These are phyloP conservation scores for Hoplostethus mediterraneus DNA, from an alignment of 2,797 vertebrate species.

Conservation along the genomic window DNA sequence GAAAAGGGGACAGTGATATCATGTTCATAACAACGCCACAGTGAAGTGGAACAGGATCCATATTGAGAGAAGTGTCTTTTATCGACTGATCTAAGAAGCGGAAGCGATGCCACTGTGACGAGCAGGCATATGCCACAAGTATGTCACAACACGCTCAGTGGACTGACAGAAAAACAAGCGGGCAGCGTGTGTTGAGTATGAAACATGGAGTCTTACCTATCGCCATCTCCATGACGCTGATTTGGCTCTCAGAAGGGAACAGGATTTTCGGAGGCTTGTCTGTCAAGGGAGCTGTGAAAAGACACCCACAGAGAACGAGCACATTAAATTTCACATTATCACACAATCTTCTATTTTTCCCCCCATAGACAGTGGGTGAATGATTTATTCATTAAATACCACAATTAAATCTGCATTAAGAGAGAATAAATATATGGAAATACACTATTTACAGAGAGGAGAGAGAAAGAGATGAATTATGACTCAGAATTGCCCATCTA, in stretches of 20 bases:
- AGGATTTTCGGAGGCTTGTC: slow-evolving; percentile 98
- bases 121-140: slow-evolving; percentile 10
- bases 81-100: slow-evolving; percentile 12
- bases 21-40: slow-evolving; percentile 24
- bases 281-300: slow-evolving; percentile 93
- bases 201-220: slow-evolving; percentile 88
- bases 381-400: slow-evolving; percentile 67
- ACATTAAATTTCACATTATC: slow-evolving; percentile 53
- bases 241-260: slow-evolving; percentile 92
- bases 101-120: slow-evolving; percentile 14
- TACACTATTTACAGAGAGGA: slow-evolving; percentile 56
- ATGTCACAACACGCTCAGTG: neutral
- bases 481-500: slow-evolving; percentile 46
- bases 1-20: neutral
- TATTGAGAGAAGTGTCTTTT: slow-evolving; percentile 6
- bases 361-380: slow-evolving; percentile 46
- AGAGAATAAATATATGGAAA: slow-evolving; percentile 52
- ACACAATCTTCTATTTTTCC: slow-evolving; percentile 11
- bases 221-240: slow-evolving; percentile 92
- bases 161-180: slow-evolving; percentile 1
- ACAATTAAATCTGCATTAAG: slow-evolving; percentile 56
- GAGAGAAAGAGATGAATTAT: slow-evolving; percentile 36
- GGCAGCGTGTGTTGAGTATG: neutral
- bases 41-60: slow-evolving; percentile 23
- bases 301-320: slow-evolving; percentile 51